Evolutionary conservation across 1,140 invertebrate genomes (phyloP).

Genomic region (Parasteatoda tepidariorum): DNA sequence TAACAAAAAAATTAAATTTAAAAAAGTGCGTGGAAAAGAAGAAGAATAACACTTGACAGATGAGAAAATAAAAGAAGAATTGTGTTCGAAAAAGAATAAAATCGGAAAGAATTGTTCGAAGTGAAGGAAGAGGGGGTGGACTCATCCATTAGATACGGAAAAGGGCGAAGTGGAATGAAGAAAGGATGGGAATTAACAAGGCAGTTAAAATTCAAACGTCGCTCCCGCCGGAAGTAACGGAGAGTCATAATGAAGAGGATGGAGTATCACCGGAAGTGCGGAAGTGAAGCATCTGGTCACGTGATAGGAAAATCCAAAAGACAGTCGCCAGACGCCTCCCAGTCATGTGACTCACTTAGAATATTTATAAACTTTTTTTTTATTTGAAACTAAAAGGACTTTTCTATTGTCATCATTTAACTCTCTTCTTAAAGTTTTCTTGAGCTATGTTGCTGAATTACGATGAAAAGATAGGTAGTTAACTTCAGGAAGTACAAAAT

Average conservation of each 20-base stretch:
- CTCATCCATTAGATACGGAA: conserved; percentile 51
- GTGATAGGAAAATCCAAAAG: conserved; percentile 39
- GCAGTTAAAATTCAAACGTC: conserved; percentile 60
- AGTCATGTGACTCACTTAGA: conserved; percentile 44
- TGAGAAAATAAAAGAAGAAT: neutral
- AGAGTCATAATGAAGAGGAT: conserved; percentile 55
- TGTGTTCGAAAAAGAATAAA: neutral
- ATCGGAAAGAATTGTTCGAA: neutral
- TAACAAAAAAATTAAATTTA: neutral
- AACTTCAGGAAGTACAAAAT: no score
- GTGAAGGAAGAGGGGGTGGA: neutral
- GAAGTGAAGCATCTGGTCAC: conserved; percentile 57
- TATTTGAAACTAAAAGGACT: no score
- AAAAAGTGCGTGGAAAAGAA: neutral
- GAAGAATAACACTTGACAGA: neutral
- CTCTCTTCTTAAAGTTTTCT: no score
- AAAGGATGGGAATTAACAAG: conserved; percentile 53
- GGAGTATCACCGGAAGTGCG: conserved; percentile 54
- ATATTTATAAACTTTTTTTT: neutral
- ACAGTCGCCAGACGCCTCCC: conserved; percentile 50
- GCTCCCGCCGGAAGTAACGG: conserved; percentile 56
- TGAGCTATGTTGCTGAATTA: no score
- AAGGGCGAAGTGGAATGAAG: neutral
- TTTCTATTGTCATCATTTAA: no score
- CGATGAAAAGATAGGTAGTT: no score